These are phyloP conservation scores for Aphodius sticticus DNA, from an alignment of 2,888 invertebrate species.

Conservation along the genomic window DNA sequence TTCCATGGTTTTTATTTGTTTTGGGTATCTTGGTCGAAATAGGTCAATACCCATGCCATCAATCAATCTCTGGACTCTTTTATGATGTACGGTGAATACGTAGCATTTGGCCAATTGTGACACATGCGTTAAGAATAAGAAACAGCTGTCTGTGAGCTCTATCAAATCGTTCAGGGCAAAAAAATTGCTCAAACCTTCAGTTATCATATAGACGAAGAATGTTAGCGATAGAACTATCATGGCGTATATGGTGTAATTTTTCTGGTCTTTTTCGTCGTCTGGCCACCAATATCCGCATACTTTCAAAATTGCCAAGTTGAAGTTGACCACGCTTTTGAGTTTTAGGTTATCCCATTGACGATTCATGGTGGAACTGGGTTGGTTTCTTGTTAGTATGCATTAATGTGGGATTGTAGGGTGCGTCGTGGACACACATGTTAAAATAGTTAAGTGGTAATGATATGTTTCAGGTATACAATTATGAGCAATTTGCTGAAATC, in stretches of 20 bases:
- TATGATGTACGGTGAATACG: conserved; percentile 29
- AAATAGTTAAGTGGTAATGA: too few relatives aligned
- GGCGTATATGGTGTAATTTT: conserved; percentile 21
- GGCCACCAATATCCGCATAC: conserved; percentile 11
- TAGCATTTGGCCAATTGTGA: conserved; percentile 36
- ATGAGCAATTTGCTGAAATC: too few relatives aligned
- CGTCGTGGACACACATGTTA: too few relatives aligned
- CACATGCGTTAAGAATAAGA: conserved; percentile 50
- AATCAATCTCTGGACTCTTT: conserved; percentile 39
- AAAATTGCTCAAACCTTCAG: conserved; percentile 62
- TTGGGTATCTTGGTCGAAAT: conserved; percentile 46
- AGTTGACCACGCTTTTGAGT: not conserved
- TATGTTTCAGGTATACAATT: too few relatives aligned
- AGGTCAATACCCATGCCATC: conserved; percentile 41
- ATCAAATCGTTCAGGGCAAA: conserved; percentile 57
- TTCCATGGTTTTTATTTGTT: conserved; percentile 45
- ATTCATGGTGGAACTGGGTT: conserved; percentile 5
- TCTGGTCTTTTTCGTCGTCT: not conserved
- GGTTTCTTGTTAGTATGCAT: not conserved
- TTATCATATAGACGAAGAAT: conserved; percentile 60
- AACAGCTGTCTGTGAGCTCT: conserved; percentile 47
- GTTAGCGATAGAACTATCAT: conserved; percentile 38
- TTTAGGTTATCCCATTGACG: conserved; percentile 12
- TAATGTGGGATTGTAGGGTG: not conserved
- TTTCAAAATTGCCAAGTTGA: conserved; percentile 4